A percentile compares a stretch with the other conserved stretches of the same genome.
phyloP scores from a whole-genome alignment of 1,140 invertebrate species.

The Neelides sp. region DNA sequence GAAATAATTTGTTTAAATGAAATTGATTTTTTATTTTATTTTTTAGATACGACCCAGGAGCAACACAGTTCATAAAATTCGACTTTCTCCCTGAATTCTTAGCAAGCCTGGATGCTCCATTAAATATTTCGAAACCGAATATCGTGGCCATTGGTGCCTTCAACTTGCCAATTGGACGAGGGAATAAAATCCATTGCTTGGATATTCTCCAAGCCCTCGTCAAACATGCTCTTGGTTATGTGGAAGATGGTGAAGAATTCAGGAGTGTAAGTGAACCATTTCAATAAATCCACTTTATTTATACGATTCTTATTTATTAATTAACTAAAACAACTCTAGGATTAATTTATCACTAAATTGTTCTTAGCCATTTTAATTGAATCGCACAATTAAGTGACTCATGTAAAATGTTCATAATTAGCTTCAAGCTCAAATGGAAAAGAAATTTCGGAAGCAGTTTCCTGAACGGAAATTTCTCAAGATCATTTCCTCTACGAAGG shows the following conservation, averaged over 20 bases:
- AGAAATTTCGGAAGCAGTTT: slow-evolving; percentile 90
- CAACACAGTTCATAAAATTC: slow-evolving; percentile 87
- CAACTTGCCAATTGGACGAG: slow-evolving; percentile 84
- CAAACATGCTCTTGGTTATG: slow-evolving; percentile 81
- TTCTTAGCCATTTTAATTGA: too few relatives aligned
- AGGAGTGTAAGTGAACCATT: too few relatives aligned
- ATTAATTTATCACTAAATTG: too few relatives aligned
- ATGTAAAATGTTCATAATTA: too few relatives aligned
- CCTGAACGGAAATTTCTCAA: slow-evolving; percentile 82
- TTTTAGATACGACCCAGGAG: slow-evolving; percentile 83
- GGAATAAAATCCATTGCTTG: slow-evolving; percentile 87
- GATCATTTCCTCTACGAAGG: slow-evolving; percentile 81
- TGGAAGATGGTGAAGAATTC: slow-evolving; percentile 86
- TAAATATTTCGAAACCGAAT: slow-evolving; percentile 80
- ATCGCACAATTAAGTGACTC: too few relatives aligned
- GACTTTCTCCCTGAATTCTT: slow-evolving; percentile 85
- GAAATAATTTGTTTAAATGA: too few relatives aligned
- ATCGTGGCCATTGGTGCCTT: slow-evolving; percentile 85
- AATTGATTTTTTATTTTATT: slow-evolving; percentile 35
- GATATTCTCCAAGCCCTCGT: slow-evolving; percentile 85
- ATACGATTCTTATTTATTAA: too few relatives aligned
- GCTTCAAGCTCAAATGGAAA: slow-evolving; percentile 77
- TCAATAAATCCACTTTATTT: too few relatives aligned
- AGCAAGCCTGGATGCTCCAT: slow-evolving; percentile 75
- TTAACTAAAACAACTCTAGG: too few relatives aligned